Conservation (phyloP, 1,140 invertebrate species). For the Drosophila aff. region DNA sequence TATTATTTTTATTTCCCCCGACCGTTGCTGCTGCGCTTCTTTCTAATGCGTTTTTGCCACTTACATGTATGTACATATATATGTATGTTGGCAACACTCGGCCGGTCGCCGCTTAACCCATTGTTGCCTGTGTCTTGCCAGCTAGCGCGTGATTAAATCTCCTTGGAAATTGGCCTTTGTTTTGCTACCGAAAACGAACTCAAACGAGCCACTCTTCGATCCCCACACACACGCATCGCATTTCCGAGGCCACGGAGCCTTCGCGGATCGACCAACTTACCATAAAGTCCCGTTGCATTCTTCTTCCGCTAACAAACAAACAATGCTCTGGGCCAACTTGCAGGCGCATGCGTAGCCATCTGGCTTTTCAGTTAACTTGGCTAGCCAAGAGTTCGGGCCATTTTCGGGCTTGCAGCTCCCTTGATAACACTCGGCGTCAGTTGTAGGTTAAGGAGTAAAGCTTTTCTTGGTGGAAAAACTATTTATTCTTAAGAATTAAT, state of each 20-base stretch:
- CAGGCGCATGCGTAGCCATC: constrained; percentile 65
- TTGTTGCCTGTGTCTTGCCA: constrained; percentile 60
- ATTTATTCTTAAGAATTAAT: no score
- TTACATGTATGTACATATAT: constrained; percentile 27
- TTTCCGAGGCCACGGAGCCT: constrained; percentile 24
- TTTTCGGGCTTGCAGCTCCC: constrained; percentile 30
- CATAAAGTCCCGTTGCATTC: constrained; percentile 81
- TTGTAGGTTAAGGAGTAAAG: not conserved
- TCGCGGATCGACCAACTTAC: constrained; percentile 69
- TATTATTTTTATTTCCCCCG: constrained; percentile 26
- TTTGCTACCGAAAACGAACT: constrained; percentile 68
- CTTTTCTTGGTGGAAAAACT: fast-evolving
- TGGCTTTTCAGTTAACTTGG: constrained; percentile 15
- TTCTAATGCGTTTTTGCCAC: constrained; percentile 81
- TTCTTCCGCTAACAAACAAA: constrained; percentile 77
- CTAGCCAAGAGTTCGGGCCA: not conserved
- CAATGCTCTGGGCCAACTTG: constrained; percentile 40
- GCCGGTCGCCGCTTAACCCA: constrained; percentile 36
- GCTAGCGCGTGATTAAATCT: constrained; percentile 80
- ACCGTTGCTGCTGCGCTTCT: constrained; percentile 23
- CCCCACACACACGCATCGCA: constrained; percentile 32
- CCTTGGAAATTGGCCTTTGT: constrained; percentile 81
- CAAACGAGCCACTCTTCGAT: constrained; percentile 34
- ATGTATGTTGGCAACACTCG: constrained; percentile 17
- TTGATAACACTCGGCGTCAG: constrained; percentile 37